A percentile compares a stretch with the other conserved stretches of the same genome.
Conservation (phyloP, 1,140 invertebrate genomes). For the Odontomachus brunneus region DNA sequence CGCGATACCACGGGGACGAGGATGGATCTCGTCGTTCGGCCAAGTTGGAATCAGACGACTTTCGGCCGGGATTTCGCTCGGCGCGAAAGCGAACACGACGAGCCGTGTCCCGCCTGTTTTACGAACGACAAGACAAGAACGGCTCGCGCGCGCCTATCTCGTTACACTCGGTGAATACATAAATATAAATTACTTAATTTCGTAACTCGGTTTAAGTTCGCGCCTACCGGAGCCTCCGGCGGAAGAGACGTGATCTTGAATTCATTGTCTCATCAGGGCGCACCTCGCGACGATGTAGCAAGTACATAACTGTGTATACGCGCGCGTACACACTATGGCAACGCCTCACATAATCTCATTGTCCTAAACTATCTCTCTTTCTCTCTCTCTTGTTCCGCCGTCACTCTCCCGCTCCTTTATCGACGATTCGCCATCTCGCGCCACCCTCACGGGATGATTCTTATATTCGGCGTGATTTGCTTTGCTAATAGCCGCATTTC, state of each 20-base stretch:
- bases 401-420: conserved; percentile 19
- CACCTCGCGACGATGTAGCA: conserved; percentile 64
- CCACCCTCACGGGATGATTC: conserved; percentile 25
- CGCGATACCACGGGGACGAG: conserved; percentile 11
- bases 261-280: conserved; percentile 79
- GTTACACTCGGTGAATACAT: conserved; percentile 79
- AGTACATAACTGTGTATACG: conserved; percentile 58
- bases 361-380: conserved; percentile 28
- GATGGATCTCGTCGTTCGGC: conserved; percentile 26
- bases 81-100: conserved; percentile 45
- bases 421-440: conserved; percentile 34
- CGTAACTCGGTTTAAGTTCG: conserved; percentile 76
- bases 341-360: conserved; percentile 69
- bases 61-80: conserved; percentile 33
- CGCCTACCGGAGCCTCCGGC: conserved; percentile 69
- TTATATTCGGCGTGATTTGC: conserved; percentile 37
- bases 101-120: conserved; percentile 54
- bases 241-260: conserved; percentile 80
- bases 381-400: neutral
- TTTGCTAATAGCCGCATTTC: conserved; percentile 52
- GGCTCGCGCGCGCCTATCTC: conserved; percentile 62
- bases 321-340: conserved; percentile 56
- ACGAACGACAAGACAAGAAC: conserved; percentile 59
- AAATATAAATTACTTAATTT: conserved; percentile 83
- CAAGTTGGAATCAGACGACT: conserved; percentile 41